Conservation (phyloP, 2,113 vertebrate genomes). For the Synodontis membranacea region DNA sequence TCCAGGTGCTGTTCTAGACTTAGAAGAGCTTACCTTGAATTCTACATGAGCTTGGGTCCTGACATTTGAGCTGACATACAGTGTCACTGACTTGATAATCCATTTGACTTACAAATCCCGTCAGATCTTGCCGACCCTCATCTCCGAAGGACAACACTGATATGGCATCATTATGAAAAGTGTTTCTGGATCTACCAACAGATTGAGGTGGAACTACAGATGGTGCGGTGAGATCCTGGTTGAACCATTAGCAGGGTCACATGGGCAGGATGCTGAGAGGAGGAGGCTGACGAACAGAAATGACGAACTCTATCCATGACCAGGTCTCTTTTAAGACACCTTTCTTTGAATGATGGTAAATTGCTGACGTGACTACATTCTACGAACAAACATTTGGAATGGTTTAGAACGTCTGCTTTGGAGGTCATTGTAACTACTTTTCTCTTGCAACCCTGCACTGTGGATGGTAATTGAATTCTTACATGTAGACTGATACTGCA, state of each 20-base stretch:
- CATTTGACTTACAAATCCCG: not conserved
- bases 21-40: slow-evolving; percentile 14
- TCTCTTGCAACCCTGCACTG: slow-evolving; percentile 27
- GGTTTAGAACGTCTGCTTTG: not conserved
- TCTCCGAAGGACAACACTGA: not conserved
- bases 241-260: not conserved
- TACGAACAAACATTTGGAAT: not conserved
- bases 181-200: not conserved
- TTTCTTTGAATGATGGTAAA: not conserved
- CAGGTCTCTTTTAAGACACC: not conserved
- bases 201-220: not conserved
- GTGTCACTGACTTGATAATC: not conserved
- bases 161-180: not conserved
- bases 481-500: slow-evolving; percentile 29
- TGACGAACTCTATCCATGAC: not conserved
- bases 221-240: not conserved
- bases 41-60: slow-evolving; percentile 33
- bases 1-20: not conserved
- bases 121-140: not conserved
- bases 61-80: not conserved
- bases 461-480: slow-evolving; percentile 2
- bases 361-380: not conserved
- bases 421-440: slow-evolving; percentile 2
- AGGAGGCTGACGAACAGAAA: not conserved
- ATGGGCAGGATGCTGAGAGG: not conserved